Base-by-base conservation (phyloP, 2,888 invertebrate genomes). In the Antheraea yamamai region DNA sequence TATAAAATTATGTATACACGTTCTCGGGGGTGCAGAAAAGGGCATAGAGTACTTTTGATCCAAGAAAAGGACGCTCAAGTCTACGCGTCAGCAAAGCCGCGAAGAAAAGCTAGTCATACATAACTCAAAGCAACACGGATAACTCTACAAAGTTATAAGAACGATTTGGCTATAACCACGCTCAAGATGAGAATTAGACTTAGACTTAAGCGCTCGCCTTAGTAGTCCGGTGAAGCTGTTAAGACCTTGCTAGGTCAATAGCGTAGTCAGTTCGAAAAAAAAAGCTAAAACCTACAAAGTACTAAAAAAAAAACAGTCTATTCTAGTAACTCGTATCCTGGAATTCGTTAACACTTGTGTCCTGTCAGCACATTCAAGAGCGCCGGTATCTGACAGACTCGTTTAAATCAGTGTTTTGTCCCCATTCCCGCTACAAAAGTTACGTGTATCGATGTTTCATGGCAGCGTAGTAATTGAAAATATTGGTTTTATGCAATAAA, bases 401-500 rank as follows among this genome's bases (percentile, higher is more conserved):
- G 70, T 39, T 70, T 70, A 70, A 39, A 35, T 70, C 39, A 70
- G 20, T 20, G 39, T 70, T 39, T 39, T 7, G 20, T 20, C 18
- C n/a, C 39, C n/a, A 39, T 20, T 39, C 70, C 70, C 39, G 39
- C 39, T n/a, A 70, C 10, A 66, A 66, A 30, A 70, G 70, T 70
- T 70, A n/a, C 39, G 70, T 39, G 39, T 70, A 39, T 70, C 70
- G 70, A 70, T 39, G 35, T 18, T 70, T 16, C n/a, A n/a, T 70
- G 39, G 39, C 70, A 39, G 70, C 12, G 70, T 39, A 39, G 39
- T 70, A 39, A 70, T 70, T 70, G 70, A 55, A 73, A 73, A 73
- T 58, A 73, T 73, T 52, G 73, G 26, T 73, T 72, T 55, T 72
- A 66, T 30, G 16, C 30, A 30, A 16, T 16, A 14, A 66, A 66